Percentiles rank a stretch among this genome's conserved stretches.
Evolutionary conservation across 2,797 vertebrate species (phyloP).

Genomic region (Lophius americanus): DNA sequence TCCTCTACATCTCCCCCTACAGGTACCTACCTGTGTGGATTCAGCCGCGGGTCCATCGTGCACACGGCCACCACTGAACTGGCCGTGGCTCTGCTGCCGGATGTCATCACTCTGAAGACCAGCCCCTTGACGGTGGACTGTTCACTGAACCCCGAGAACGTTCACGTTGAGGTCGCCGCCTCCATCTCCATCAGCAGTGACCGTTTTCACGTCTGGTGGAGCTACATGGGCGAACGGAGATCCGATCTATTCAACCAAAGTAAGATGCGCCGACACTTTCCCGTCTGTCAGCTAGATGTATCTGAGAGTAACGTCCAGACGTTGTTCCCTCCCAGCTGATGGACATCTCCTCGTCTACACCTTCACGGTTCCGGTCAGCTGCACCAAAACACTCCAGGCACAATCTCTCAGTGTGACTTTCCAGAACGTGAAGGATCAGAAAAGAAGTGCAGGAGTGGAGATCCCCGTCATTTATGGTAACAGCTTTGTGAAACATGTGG

Average conservation of each 20-base stretch:
- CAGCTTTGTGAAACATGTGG: background rate
- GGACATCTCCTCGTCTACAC: background rate
- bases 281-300: too few relatives aligned
- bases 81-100: conserved; percentile 69
- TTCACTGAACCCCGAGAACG: fast-evolving
- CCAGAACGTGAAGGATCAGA: fast-evolving
- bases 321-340: conserved; percentile 9
- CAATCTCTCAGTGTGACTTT: conserved; percentile 37
- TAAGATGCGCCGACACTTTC: conserved; percentile 23
- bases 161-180: background rate
- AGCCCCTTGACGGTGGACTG: conserved; percentile 63
- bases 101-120: conserved; percentile 48
- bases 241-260: fast-evolving
- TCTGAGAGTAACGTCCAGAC: too few relatives aligned
- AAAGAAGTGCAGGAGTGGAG: fast-evolving
- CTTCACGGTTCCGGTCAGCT: fast-evolving
- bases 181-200: conserved; percentile 28
- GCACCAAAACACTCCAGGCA: fast-evolving
- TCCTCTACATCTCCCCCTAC: conserved; percentile 14
- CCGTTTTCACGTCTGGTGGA: fast-evolving
- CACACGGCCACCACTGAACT: conserved; percentile 53
- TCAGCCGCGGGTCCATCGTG: conserved; percentile 57
- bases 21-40: conserved; percentile 77
- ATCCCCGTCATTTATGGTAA: conserved; percentile 66
- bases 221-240: fast-evolving